phyloP scores from a whole-genome alignment of 2,797 vertebrate genomes.

The Notoglanidium macrostoma region DNA sequence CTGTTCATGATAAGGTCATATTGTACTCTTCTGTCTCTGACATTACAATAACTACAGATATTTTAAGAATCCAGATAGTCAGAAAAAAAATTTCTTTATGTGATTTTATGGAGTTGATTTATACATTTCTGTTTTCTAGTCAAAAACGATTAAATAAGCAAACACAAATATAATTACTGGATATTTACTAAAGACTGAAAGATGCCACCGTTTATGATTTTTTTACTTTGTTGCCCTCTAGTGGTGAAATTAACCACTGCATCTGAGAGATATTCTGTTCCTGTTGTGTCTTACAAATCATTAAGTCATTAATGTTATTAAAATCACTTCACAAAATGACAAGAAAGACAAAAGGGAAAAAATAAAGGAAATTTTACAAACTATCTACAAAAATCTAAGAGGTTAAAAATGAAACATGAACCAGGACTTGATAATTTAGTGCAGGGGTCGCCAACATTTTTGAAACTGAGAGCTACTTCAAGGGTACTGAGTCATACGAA shows the following conservation, averaged over 20 bases:
- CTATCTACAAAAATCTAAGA: neutral
- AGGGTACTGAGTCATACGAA: too few species aligned
- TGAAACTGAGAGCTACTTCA: too few species aligned
- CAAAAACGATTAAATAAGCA: neutral
- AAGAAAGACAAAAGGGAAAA: neutral
- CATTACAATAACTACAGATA: neutral
- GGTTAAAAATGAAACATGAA: neutral
- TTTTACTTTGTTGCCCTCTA: conserved; percentile 24
- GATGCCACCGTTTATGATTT: too few species aligned
- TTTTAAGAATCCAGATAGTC: neutral
- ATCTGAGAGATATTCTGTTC: neutral
- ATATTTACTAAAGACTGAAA: neutral
- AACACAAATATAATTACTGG: neutral
- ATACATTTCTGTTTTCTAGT: neutral
- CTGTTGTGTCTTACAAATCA: neutral
- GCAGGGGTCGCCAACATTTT: too few species aligned
- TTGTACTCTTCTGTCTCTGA: neutral
- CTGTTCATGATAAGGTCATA: neutral
- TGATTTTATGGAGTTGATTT: neutral
- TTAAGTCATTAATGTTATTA: neutral
- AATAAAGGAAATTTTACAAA: neutral
- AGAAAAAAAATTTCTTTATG: neutral
- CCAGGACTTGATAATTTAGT: neutral
- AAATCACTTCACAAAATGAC: neutral
- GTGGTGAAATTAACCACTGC: conserved; percentile 4